phyloP scores from a whole-genome alignment of 2,888 invertebrate genomes.

The Clepsis dumicolana region DNA sequence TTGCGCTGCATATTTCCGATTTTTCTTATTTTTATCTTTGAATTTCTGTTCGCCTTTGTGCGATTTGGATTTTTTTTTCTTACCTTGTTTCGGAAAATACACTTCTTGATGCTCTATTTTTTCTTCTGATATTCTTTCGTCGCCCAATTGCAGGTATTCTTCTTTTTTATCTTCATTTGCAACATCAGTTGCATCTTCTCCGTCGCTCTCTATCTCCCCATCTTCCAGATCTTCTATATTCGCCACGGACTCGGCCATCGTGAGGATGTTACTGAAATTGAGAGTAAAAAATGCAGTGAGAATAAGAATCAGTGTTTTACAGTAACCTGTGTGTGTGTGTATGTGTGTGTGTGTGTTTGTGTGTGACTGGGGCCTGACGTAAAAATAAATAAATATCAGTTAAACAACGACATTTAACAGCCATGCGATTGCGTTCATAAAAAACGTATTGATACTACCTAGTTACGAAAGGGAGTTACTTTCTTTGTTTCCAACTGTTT shows the following conservation, averaged over 20 bases:
- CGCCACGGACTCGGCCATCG: constrained; percentile 67
- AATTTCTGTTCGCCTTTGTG: constrained; percentile 80
- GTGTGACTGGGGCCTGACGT: no score
- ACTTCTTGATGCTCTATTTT: constrained; percentile 66
- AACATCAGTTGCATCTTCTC: constrained; percentile 70
- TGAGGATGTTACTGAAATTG: constrained; percentile 73
- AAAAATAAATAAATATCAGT: no score
- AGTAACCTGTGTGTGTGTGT: neutral
- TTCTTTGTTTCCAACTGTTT: no score
- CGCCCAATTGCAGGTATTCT: constrained; percentile 52
- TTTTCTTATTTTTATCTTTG: constrained; percentile 83
- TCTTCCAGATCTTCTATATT: constrained; percentile 91
- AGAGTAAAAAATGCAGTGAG: constrained; percentile 47
- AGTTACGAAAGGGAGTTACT: no score
- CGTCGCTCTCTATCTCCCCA: constrained; percentile 92
- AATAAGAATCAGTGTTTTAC: neutral
- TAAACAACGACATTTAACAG: no score
- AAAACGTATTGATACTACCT: no score
- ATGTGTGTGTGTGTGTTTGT: no score
- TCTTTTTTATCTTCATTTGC: constrained; percentile 58
- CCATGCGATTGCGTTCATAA: no score
- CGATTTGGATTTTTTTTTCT: constrained; percentile 82
- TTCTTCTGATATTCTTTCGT: constrained; percentile 54
- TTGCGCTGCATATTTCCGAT: constrained; percentile 71
- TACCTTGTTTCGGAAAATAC: constrained; percentile 79